Evolutionary conservation across 2,113 vertebrate species (phyloP).

Genomic region (Channa maculata): DNA sequence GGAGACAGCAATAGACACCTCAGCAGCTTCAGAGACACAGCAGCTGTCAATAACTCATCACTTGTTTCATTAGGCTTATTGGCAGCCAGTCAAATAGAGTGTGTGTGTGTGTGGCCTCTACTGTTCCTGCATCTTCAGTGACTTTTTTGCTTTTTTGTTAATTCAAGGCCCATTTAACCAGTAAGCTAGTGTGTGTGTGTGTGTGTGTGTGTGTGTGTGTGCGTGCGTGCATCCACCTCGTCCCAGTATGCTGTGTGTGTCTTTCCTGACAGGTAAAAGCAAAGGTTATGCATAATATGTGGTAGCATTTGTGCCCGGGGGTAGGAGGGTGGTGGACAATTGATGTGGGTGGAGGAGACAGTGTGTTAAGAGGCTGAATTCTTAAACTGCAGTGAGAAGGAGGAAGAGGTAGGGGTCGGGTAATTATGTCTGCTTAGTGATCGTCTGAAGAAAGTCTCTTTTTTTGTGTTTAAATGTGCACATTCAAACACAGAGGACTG

Average conservation of each 20-base stretch:
- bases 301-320: background rate
- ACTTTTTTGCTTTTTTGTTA: constrained; percentile 18
- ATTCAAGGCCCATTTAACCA: constrained; percentile 53
- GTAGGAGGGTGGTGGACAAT: background rate
- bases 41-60: constrained; percentile 83
- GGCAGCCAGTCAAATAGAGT: constrained; percentile 47
- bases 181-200: constrained; percentile 6
- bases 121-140: constrained; percentile 28
- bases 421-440: background rate
- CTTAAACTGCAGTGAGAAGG: constrained; percentile 15
- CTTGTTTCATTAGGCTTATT: constrained; percentile 79
- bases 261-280: background rate
- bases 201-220: constrained; percentile 5
- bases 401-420: background rate
- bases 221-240: constrained; percentile 10
- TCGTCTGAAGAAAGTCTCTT: background rate
- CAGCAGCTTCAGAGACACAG: constrained; percentile 73
- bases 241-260: constrained; percentile 14
- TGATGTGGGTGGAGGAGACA: constrained; percentile 27
- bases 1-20: constrained; percentile 64
- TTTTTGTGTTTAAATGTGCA: background rate
- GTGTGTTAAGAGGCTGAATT: constrained; percentile 49
- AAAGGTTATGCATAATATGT: constrained; percentile 46
- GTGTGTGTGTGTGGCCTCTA: constrained; percentile 23
- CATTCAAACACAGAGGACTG: background rate